phyloP scores from a whole-genome alignment of 2,797 vertebrate species.

The Phrynocephalus vlangalii region DNA sequence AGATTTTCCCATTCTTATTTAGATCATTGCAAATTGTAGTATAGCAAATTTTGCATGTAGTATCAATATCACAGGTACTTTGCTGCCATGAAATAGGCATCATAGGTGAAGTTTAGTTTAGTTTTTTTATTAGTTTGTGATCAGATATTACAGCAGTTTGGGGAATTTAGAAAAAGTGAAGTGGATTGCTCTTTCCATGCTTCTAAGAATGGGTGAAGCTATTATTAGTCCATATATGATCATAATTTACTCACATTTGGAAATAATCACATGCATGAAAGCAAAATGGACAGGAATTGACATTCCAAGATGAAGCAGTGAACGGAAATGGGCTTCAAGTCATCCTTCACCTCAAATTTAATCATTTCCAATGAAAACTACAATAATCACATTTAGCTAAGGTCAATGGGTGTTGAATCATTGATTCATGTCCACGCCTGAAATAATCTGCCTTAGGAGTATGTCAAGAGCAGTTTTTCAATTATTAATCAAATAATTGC shows the following conservation, averaged over 20 bases:
- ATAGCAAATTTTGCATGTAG: not conserved
- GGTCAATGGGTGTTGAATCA: slow-evolving; percentile 26
- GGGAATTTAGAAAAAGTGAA: too few relatives aligned
- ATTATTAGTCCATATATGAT: not conserved
- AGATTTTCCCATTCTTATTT: too few relatives aligned
- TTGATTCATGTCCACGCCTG: not conserved
- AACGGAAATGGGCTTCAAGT: not conserved
- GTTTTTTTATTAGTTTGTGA: too few relatives aligned
- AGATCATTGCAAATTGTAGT: not conserved
- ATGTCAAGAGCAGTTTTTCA: slow-evolving; percentile 35
- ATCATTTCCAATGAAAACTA: slow-evolving; percentile 8
- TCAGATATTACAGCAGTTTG: too few relatives aligned
- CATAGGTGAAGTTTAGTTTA: not conserved
- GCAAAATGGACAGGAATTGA: not conserved
- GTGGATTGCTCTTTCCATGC: too few relatives aligned
- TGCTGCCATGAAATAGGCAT: not conserved
- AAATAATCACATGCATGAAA: not conserved
- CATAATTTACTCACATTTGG: not conserved
- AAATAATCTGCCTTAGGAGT: slow-evolving; percentile 13
- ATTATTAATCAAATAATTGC: slow-evolving; percentile 42
- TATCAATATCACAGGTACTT: not conserved
- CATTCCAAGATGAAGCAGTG: slow-evolving; percentile 2
- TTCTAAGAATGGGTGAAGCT: too few relatives aligned
- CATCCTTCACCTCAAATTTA: slow-evolving; percentile 3
- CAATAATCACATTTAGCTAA: slow-evolving; percentile 14